Conservation (phyloP, 1,140 invertebrate species). For the Zaprionus inermis region DNA sequence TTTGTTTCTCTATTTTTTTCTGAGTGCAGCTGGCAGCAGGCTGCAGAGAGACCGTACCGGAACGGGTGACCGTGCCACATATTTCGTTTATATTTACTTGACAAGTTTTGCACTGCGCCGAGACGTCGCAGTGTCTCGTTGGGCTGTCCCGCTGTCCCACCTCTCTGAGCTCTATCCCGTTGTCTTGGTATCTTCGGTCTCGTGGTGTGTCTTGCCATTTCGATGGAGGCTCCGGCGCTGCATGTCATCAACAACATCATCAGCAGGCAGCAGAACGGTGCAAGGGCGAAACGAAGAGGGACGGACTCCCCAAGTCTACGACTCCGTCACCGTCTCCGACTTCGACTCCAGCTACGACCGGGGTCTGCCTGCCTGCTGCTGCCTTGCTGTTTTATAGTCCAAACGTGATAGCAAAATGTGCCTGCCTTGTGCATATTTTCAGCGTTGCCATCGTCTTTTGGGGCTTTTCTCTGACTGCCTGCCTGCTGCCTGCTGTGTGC, state of each 20-base stretch:
- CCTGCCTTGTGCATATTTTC: slow-evolving; percentile 50
- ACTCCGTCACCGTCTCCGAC: slow-evolving; percentile 1
- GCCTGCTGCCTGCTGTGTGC: slow-evolving; percentile 61
- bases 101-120: slow-evolving; percentile 78
- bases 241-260: slow-evolving; percentile 82
- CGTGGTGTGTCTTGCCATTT: slow-evolving; percentile 60
- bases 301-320: too few species aligned
- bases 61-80: slow-evolving; percentile 69
- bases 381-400: slow-evolving; percentile 76
- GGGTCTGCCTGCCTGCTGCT: slow-evolving; percentile 9
- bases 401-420: slow-evolving; percentile 80
- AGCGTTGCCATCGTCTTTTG: slow-evolving; percentile 20
- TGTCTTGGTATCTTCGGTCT: slow-evolving; percentile 28
- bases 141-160: slow-evolving; percentile 4
- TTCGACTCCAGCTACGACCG: slow-evolving; percentile 1
- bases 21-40: not conserved
- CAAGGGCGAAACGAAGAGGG: not conserved
- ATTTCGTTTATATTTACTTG: slow-evolving; percentile 83
- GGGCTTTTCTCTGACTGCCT: slow-evolving; percentile 15
- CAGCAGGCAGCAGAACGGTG: not conserved
- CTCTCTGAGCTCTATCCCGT: slow-evolving; percentile 10
- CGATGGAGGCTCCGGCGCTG: slow-evolving; percentile 63
- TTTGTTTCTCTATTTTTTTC: not conserved
- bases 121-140: slow-evolving; percentile 19
- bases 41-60: not conserved